Evolutionary conservation across 1,140 invertebrate genomes (phyloP), one percentile per base, ranked within the genome.

Genomic region (Drosophila pachea): DNA sequence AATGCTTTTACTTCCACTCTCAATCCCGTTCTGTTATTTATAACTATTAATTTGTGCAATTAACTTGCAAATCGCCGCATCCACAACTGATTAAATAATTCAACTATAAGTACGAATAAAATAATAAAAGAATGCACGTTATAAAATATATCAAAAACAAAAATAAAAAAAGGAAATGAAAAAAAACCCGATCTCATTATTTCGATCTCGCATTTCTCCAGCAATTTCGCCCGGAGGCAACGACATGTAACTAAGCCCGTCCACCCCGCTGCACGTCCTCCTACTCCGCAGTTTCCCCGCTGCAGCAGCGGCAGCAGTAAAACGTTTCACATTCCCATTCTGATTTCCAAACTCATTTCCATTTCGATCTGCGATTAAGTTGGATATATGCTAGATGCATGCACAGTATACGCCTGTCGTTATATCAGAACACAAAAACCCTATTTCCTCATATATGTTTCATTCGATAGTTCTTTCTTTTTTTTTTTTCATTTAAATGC

Each of bases 61-160:
- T 84, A 83, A 78, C 62, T 84, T 67, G 65, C 62, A 84, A 83
- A 83, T 84, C 73, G 68, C 56, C 53, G 56, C 55, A 49, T 40
- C 36, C 58, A 45, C 75, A 73, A 75, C 62, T 84, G 68, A 78
- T 82, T 83, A 83, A 82, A 84, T 82, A 73, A 73, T 84, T 68
- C 64, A 84, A 66, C 48, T 61, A 66, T 48, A 53, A 72, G 55
- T 58, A 60, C 68, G 11, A 68, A 47, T n/a, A 8, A 29, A 47
- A 29, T 4, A 49, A 35, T 49, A 35, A 40, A 9, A 33, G 9
- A 22, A 22, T 22, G 22, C 22, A 22, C 22, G 22, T 22, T 22
- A 22, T 22, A 22, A 22, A 22, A 22, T 22, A 22, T 22, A 22
- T 22, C 22, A 22, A 22, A 16, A 7, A 49, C 33, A 38, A 12